These are phyloP conservation scores for Oncorhynchus nerka DNA, from an alignment of 2,113 vertebrate species.

Conservation along the genomic window DNA sequence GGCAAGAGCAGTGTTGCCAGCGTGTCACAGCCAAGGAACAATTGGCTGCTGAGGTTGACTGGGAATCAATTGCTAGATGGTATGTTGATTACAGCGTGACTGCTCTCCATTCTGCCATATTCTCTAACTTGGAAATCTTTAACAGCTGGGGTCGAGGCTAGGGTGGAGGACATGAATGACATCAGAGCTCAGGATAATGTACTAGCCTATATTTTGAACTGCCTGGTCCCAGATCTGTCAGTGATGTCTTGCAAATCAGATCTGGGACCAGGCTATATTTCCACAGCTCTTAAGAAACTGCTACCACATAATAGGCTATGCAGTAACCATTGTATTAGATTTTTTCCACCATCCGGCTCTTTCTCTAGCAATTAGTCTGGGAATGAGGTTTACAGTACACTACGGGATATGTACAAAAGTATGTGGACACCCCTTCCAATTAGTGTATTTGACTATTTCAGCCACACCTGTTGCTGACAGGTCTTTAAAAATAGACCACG, in stretches of 20 bases:
- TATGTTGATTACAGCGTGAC: slow-evolving; percentile 26
- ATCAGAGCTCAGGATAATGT: not conserved
- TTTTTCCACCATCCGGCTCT: not conserved
- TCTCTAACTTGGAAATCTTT: not conserved
- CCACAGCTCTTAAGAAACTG: not conserved
- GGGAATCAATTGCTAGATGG: slow-evolving; percentile 29
- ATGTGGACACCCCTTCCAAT: too few species aligned
- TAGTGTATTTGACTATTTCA: too few species aligned
- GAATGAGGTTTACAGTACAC: too few species aligned
- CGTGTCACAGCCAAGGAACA: slow-evolving; percentile 25
- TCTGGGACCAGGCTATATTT: not conserved
- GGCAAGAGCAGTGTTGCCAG: slow-evolving; percentile 34
- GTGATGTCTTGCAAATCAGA: too few species aligned
- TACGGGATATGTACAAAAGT: too few species aligned
- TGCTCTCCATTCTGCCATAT: slow-evolving; percentile 12
- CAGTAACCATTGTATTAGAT: not conserved
- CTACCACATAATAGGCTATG: not conserved
- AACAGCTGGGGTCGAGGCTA: too few species aligned
- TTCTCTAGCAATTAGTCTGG: too few species aligned
- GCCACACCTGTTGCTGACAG: too few species aligned
- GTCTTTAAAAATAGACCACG: too few species aligned
- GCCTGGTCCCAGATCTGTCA: too few species aligned
- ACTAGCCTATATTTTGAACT: too few species aligned
- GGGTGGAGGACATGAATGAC: not conserved
- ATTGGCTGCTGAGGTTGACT: slow-evolving; percentile 17